Evolutionary conservation across 35 echinoderm and acorn worm species (phyloP), one percentile per base, ranked within the genome.

Genomic region (Stichopus chloronotus): DNA sequence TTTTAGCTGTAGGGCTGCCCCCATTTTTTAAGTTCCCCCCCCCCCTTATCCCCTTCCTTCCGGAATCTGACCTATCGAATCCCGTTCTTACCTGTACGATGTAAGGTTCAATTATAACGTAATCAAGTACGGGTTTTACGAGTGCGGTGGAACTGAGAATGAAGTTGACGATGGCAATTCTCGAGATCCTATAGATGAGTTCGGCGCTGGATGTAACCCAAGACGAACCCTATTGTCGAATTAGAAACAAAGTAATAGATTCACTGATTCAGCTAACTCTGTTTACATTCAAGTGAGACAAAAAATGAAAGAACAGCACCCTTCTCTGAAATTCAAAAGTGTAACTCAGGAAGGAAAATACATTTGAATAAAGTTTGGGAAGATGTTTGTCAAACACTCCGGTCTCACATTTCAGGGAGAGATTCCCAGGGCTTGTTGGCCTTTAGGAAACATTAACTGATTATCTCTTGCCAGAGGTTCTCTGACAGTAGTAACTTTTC

Each of bases 91-190:
- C 90, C 4, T 77, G 21, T 5, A 76, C 90, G 22, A 96, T 79
- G 69, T 97, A 97, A 20, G 91, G 93, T 54, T 81, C 79, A 60
- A 97, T 94, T 87, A 97, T 97, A 23, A 97, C 93, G 92, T 76
- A 97, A 76, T 97, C 93, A 19, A 97, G 91, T 9, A 92, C 87
- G 5, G 96, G 96, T 93, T 93, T 85, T 14, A 97, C 93, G 25
- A 97, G 79, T 7, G 96, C 93, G 1, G 87, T 76, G 4, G 93
- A 94, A 57, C 96, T 97, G 79, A 97, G 57, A 10, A 97, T 88
- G 69, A 97, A 94, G 72, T 97, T 97, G 19, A 92, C 89, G 10
- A 97, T 97, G 52, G 94, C 96, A 13, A 97, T 91, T 83, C 96
- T 91, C 17, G 68, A 85, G 5, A 97, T 76, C 20, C 96, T 74